Evolutionary conservation across 2,888 invertebrate genomes (phyloP).

Genomic region (Formica aserva): DNA sequence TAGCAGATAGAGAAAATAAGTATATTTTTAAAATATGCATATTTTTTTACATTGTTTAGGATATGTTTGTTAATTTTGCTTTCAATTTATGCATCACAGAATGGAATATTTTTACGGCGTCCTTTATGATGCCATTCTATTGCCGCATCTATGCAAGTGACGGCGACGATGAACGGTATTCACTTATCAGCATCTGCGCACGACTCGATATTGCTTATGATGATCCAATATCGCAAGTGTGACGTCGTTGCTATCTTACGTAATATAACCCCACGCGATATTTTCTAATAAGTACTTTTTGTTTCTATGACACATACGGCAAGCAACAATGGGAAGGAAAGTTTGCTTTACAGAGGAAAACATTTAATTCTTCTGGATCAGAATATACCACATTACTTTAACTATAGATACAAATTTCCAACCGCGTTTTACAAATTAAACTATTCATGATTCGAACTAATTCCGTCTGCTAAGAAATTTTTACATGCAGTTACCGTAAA

Average conservation of each 20-base stretch:
- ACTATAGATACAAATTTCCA: neutral
- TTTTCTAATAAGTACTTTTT: neutral
- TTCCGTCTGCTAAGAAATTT: neutral
- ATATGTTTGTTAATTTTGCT: constrained; percentile 13
- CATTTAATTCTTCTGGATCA: neutral
- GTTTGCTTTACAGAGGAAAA: neutral
- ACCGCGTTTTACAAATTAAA: neutral
- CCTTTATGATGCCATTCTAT: constrained; percentile 17
- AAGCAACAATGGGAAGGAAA: neutral
- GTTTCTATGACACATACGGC: neutral
- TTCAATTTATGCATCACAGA: constrained; percentile 5
- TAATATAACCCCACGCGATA: neutral
- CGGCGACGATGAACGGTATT: constrained; percentile 28
- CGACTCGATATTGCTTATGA: constrained; percentile 52
- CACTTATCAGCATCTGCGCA: constrained; percentile 65
- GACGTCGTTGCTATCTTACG: constrained; percentile 3
- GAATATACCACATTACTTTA: neutral
- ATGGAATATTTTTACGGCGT: neutral
- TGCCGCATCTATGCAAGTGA: constrained; percentile 28
- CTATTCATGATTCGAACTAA: constrained; percentile 5
- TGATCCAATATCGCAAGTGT: constrained; percentile 13
- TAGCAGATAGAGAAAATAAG: constrained; percentile 14
- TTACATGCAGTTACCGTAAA: constrained; percentile 3
- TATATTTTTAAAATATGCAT: constrained; percentile 47
- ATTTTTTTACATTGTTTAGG: constrained; percentile 15